A percentile compares a stretch with the other conserved stretches of the same genome.
These are phyloP conservation scores for Scopus umbretta DNA, from an alignment of 2,113 vertebrate species.

Conservation along the genomic window DNA sequence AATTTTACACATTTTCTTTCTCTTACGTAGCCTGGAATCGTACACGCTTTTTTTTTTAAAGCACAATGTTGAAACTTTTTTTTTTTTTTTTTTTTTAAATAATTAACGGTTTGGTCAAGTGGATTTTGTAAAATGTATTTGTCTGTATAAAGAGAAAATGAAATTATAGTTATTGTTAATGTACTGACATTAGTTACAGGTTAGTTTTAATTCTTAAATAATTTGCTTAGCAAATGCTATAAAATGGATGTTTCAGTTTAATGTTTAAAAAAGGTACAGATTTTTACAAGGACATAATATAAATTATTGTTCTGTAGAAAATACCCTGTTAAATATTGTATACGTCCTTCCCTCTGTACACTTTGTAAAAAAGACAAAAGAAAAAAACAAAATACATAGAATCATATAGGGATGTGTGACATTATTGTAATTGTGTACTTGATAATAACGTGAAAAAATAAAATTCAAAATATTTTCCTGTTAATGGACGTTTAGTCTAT, in stretches of 20 bases:
- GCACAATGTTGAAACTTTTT: constrained; percentile 73
- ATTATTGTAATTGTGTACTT: constrained; percentile 94
- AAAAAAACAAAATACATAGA: constrained; percentile 78
- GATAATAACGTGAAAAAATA: constrained; percentile 93
- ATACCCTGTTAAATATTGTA: constrained; percentile 90
- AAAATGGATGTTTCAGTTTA: constrained; percentile 78
- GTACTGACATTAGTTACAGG: constrained; percentile 81
- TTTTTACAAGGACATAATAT: constrained; percentile 89
- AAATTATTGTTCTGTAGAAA: constrained; percentile 99
- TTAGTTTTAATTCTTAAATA: constrained; percentile 80
- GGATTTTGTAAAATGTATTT: constrained; percentile 79
- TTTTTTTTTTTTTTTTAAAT: constrained; percentile 57
- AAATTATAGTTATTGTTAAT: constrained; percentile 80
- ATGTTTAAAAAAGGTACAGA: constrained; percentile 90
- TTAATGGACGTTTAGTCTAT: constrained; percentile 73
- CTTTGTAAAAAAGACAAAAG: constrained; percentile 86
- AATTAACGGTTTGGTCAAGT: constrained; percentile 78
- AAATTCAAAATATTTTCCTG: constrained; percentile 93
- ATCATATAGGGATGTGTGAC: constrained; percentile 88
- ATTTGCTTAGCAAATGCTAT: constrained; percentile 80
- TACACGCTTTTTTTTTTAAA: constrained; percentile 51
- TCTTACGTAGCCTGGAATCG: constrained; percentile 71
- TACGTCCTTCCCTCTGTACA: constrained; percentile 90
- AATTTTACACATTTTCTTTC: constrained; percentile 67
- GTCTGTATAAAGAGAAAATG: constrained; percentile 81